Evolutionary conservation across 2,797 vertebrate species (phyloP).

Genomic region (Phyllotis vaccarum): DNA sequence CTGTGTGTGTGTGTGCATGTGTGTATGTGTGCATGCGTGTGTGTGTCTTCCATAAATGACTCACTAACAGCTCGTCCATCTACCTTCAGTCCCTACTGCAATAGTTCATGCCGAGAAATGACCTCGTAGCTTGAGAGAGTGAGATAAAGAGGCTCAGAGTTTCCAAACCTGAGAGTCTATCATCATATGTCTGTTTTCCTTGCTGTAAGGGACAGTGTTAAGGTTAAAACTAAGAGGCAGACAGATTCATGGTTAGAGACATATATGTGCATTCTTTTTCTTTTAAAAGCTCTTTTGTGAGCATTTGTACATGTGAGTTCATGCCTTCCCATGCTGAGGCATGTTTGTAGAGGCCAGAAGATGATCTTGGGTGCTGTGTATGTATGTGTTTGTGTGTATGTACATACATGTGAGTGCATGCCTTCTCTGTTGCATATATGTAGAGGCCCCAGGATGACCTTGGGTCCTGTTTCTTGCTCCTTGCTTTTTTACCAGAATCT

Average conservation of each 20-base stretch:
- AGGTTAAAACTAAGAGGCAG: conserved; percentile 7
- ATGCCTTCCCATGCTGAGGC: neutral
- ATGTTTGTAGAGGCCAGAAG: neutral
- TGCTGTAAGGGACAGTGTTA: neutral
- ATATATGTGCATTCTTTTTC: neutral
- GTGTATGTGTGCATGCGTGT: neutral
- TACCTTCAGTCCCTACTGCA: neutral
- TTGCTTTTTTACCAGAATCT: neutral
- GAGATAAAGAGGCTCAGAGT: neutral
- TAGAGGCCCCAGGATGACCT: neutral
- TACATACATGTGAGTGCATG: too few relatives aligned
- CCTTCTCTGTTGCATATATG: neutral
- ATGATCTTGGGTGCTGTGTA: neutral
- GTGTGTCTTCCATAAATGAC: neutral
- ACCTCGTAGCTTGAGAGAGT: neutral
- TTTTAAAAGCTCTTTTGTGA: too few relatives aligned
- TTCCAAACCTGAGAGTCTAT: neutral
- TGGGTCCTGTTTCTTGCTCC: too few relatives aligned
- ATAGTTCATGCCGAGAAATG: neutral
- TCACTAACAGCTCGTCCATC: neutral
- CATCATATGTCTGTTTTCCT: neutral
- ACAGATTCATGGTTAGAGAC: neutral
- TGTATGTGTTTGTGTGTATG: too few relatives aligned
- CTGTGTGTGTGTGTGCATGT: neutral
- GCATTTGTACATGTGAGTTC: too few relatives aligned